Base-by-base conservation (phyloP, 2,113 vertebrate species). In the Cyanoramphus novaezelandiae region DNA sequence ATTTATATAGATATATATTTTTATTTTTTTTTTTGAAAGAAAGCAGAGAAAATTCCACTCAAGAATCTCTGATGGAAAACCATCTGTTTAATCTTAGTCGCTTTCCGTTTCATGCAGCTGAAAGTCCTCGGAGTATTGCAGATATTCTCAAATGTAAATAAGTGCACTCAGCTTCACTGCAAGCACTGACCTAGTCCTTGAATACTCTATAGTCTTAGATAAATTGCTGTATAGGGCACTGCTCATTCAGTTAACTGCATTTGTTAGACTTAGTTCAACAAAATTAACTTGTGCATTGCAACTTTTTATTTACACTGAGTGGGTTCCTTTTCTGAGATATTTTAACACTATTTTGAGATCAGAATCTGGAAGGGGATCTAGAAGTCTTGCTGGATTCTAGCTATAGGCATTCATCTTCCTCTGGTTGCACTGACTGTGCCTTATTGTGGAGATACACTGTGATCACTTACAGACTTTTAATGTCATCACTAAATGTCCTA, bases 101-200 rank as follows among this genome's bases (percentile, higher is more conserved):
- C 20, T 77, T 87, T 86, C 35, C 35, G 37, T 84, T 64, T 57
- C 46, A 13, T 68, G 75, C 43, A 76, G 33, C 75, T 93, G 76
- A 29, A 91, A 78, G 81, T 75, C 47, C 43, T 90, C 39, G 43
- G 77, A 39, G 23, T 17, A n/a, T 1, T 84, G 69, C 23, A 92
- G 17, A 37, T 82, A 50, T 18, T 65, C 57, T 79, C 25, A 88
- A 92, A 89, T 67, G 50, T 74, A 79, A 90, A 63, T 4, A 76
- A 76, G 33, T 25, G 46, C 64, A 39, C 59, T 88, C 49, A 28
- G 67, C 69, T 86, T 82, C 67, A 25, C 16, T 28, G 8, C 49
- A 78, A 74, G 74, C 83, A 65, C 60, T 82, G 90, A 55, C 21
- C 41, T 39, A 50, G 72, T 72, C 86, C 82, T 96, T 94, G 94